These are phyloP conservation scores for Cyprinodon variegatus DNA, from an alignment of 2,113 vertebrate species.

Conservation along the genomic window DNA sequence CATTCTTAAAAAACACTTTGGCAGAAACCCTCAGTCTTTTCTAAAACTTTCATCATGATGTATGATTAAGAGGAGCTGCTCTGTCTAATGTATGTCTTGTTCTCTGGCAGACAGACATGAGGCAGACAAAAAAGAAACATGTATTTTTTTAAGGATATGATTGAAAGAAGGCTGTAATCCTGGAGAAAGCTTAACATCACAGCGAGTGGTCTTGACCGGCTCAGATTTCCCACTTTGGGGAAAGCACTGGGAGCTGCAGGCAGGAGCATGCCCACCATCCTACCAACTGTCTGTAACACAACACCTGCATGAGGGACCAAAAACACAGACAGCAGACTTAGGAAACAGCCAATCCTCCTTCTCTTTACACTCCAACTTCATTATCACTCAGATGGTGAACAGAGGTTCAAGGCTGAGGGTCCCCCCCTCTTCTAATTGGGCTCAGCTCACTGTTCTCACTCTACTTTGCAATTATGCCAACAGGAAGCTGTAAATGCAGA, in stretches of 20 bases:
- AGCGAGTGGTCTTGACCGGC: conserved; percentile 51
- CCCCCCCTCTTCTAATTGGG: conserved; percentile 26
- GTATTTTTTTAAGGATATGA: conserved; percentile 35
- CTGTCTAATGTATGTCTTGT: conserved; percentile 39
- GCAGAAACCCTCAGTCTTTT: conserved; percentile 18
- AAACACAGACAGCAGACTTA: conserved; percentile 23
- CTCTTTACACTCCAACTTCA: conserved; percentile 48
- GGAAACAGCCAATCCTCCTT: conserved; percentile 10
- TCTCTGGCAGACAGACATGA: conserved; percentile 43
- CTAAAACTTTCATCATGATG: conserved; percentile 31
- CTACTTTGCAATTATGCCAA: conserved; percentile 16
- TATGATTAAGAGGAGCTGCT: conserved; percentile 44
- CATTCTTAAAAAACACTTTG: conserved; percentile 5
- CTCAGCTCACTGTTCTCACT: conserved; percentile 5
- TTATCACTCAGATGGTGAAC: conserved; percentile 44
- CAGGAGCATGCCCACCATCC: conserved; percentile 55
- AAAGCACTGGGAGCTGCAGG: conserved; percentile 50
- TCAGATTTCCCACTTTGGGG: conserved; percentile 44
- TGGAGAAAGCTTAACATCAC: conserved; percentile 56
- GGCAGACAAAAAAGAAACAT: conserved; percentile 11
- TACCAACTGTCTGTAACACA: conserved; percentile 40
- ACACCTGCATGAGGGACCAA: conserved; percentile 37
- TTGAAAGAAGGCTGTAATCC: conserved; percentile 67
- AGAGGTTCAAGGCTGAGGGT: conserved; percentile 32
- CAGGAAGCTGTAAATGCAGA: conserved; percentile 57